Percentiles rank a stretch among this genome's conserved stretches.
phyloP scores from a whole-genome alignment of 2,113 vertebrate species.

The Zosterops japonicus region DNA sequence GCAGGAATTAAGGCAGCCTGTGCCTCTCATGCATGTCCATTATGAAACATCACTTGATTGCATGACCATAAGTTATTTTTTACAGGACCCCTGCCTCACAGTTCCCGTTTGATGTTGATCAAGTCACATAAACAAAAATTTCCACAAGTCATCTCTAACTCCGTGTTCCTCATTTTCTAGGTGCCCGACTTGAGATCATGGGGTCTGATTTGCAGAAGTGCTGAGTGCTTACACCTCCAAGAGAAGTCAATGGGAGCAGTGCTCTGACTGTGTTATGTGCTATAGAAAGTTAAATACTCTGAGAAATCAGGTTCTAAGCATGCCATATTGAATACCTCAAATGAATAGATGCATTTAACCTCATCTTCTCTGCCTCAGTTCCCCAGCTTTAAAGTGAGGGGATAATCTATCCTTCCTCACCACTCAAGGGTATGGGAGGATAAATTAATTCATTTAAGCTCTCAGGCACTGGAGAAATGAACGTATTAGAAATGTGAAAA shows the following conservation, averaged over 20 bases:
- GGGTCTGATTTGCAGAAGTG: constrained; percentile 65
- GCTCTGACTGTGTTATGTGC: constrained; percentile 43
- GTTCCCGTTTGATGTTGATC: constrained; percentile 19
- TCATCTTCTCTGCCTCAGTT: neutral
- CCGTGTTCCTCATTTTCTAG: constrained; percentile 66
- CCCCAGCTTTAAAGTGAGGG: neutral
- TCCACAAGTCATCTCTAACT: constrained; percentile 26
- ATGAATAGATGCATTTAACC: neutral
- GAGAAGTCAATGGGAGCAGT: constrained; percentile 65
- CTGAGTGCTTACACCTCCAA: constrained; percentile 58
- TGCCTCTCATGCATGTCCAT: neutral
- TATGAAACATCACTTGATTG: neutral
- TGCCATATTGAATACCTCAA: neutral
- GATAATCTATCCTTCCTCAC: neutral
- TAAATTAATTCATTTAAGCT: neutral
- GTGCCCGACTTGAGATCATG: constrained; percentile 63
- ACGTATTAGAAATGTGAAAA: neutral
- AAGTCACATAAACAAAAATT: neutral
- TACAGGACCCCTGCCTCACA: neutral
- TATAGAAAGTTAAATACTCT: constrained; percentile 53
- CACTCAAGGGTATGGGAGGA: neutral
- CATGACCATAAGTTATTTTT: neutral
- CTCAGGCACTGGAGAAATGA: neutral
- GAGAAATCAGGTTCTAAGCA: constrained; percentile 46
- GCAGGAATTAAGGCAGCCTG: constrained; percentile 59